Evolutionary conservation across 2,113 vertebrate genomes (phyloP).

Genomic region (Chaetura pelagica): DNA sequence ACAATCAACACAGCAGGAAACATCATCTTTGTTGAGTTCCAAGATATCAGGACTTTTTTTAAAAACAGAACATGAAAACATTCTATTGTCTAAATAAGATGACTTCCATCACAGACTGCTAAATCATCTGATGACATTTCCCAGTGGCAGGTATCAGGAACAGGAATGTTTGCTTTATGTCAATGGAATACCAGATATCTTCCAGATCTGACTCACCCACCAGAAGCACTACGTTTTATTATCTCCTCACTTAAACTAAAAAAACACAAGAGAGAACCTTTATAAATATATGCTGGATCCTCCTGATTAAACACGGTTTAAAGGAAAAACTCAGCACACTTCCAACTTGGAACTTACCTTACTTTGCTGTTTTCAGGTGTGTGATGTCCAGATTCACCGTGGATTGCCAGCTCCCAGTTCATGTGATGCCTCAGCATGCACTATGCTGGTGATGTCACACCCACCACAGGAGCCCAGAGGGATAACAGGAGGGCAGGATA

Average conservation of each 20-base stretch:
- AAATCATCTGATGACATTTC: background rate
- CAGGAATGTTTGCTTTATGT: background rate
- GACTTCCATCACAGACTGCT: background rate
- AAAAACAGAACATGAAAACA: background rate
- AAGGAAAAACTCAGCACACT: conserved; percentile 54
- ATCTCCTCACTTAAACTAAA: background rate
- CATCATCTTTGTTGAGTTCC: background rate
- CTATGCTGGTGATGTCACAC: conserved; percentile 60
- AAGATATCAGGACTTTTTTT: background rate
- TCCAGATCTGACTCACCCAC: conserved; percentile 21
- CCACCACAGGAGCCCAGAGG: conserved; percentile 57
- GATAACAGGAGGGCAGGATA: conserved; percentile 40
- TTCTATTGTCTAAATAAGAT: background rate
- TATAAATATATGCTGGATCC: conserved; percentile 40
- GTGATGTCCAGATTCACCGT: conserved; percentile 72
- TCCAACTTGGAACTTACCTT: conserved; percentile 54
- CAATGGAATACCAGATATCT: background rate
- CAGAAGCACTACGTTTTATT: background rate
- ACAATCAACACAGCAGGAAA: background rate
- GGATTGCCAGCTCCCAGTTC: conserved; percentile 67
- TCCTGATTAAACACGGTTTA: conserved; percentile 14
- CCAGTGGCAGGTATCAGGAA: background rate
- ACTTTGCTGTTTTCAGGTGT: conserved; percentile 61
- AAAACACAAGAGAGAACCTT: conserved; percentile 12
- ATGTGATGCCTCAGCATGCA: conserved; percentile 61